phyloP scores from a whole-genome alignment of 2,888 invertebrate species.

The Drosophila falleni region DNA sequence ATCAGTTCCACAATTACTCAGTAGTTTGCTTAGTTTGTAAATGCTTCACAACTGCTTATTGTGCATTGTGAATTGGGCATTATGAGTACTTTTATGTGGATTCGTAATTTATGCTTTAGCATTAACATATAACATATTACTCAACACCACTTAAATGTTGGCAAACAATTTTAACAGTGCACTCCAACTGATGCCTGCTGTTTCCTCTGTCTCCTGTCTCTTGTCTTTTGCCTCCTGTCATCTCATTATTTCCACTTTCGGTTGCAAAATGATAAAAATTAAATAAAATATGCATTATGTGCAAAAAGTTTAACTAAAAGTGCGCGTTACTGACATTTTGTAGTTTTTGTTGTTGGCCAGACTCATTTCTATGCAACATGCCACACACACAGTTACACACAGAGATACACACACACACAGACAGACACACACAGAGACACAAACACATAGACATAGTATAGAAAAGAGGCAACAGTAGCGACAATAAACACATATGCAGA shows the following conservation, averaged over 20 bases:
- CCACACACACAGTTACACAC: slow-evolving; percentile 26
- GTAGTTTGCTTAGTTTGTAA: slow-evolving; percentile 15
- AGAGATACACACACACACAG: slow-evolving; percentile 23
- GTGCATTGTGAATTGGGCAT: slow-evolving; percentile 45
- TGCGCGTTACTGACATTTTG: slow-evolving; percentile 47
- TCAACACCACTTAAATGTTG: slow-evolving; percentile 73
- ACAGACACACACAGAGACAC: slow-evolving; percentile 5
- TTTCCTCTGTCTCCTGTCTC: background rate
- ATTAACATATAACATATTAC: slow-evolving; percentile 39
- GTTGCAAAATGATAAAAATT: slow-evolving; percentile 73
- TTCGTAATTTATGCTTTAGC: slow-evolving; percentile 39
- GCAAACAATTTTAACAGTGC: slow-evolving; percentile 59
- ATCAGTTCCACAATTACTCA: slow-evolving; percentile 30
- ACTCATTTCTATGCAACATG: slow-evolving; percentile 55
- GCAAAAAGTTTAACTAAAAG: slow-evolving; percentile 70
- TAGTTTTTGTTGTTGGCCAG: slow-evolving; percentile 43
- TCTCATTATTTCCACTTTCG: slow-evolving; percentile 62
- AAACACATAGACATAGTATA: no score
- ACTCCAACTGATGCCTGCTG: background rate
- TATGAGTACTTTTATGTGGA: slow-evolving; percentile 43
- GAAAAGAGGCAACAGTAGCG: slow-evolving; percentile 62
- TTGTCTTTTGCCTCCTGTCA: background rate
- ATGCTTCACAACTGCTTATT: slow-evolving; percentile 46
- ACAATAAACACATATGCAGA: slow-evolving; percentile 75
- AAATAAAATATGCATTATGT: slow-evolving; percentile 79